These are phyloP conservation scores for Galleria mellonella DNA, from an alignment of 1,140 invertebrate species.

Conservation along the genomic window DNA sequence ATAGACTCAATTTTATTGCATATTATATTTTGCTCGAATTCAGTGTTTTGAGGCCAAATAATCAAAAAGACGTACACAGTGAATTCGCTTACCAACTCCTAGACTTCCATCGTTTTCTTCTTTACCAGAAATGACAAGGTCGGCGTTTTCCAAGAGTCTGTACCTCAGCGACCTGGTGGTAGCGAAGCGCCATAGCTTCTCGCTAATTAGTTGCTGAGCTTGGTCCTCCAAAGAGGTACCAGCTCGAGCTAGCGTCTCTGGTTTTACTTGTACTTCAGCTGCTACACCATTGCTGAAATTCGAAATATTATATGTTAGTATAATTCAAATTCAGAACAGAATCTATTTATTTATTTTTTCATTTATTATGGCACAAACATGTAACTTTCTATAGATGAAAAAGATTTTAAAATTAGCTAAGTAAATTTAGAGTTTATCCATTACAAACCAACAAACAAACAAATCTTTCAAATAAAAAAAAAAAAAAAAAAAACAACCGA, in stretches of 20 bases:
- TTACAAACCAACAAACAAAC: too few relatives aligned
- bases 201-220: slow-evolving; percentile 79
- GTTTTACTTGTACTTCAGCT: slow-evolving; percentile 42
- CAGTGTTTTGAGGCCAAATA: too few relatives aligned
- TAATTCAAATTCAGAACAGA: too few relatives aligned
- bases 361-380: too few relatives aligned
- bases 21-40: too few relatives aligned
- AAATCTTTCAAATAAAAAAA: too few relatives aligned
- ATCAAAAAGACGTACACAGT: not conserved
- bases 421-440: too few relatives aligned
- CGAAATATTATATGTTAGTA: not conserved
- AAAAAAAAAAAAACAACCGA: too few relatives aligned
- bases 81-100: slow-evolving; percentile 76
- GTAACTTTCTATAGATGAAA: too few relatives aligned
- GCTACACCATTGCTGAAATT: slow-evolving; percentile 49
- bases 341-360: too few relatives aligned
- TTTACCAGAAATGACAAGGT: slow-evolving; percentile 81
- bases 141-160: slow-evolving; percentile 82
- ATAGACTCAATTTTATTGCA: too few relatives aligned
- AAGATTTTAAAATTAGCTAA: too few relatives aligned
- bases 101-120: slow-evolving; percentile 82
- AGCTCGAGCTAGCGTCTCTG: slow-evolving; percentile 54
- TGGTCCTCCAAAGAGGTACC: slow-evolving; percentile 80
- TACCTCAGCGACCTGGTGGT: slow-evolving; percentile 81
- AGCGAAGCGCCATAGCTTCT: slow-evolving; percentile 84